Percentiles rank a stretch among this genome's conserved stretches.
These are phyloP conservation scores for Dromas ardeola DNA, from an alignment of 2,113 vertebrate species.

Conservation along the genomic window DNA sequence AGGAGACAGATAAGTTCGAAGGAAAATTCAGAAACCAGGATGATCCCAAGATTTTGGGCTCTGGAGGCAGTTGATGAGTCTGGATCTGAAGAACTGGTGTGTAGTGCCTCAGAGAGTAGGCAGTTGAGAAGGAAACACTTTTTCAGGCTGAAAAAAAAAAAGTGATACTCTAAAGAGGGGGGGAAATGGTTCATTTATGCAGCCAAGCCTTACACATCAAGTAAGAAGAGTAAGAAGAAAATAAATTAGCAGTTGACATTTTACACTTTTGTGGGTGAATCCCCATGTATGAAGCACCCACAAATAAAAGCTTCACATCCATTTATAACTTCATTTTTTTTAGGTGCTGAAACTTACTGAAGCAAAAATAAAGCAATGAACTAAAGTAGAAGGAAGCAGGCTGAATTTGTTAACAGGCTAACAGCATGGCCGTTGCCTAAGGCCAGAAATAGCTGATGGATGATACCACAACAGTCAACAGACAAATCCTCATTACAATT, in stretches of 20 bases:
- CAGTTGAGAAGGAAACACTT: not conserved
- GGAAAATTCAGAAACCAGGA: not conserved
- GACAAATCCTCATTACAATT: constrained; percentile 60
- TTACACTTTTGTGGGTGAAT: not conserved
- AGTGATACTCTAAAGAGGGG: not conserved
- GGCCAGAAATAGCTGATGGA: constrained; percentile 44
- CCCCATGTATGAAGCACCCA: not conserved
- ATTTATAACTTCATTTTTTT: constrained; percentile 38
- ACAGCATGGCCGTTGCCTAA: constrained; percentile 27
- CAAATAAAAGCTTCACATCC: constrained; percentile 23
- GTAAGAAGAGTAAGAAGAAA: not conserved
- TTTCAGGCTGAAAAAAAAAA: not conserved
- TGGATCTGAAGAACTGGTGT: not conserved
- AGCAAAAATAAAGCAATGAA: constrained; percentile 33
- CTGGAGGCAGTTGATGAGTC: not conserved
- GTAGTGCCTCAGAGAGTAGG: not conserved
- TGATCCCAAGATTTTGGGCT: not conserved
- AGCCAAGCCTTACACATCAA: not conserved
- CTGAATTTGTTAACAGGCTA: constrained; percentile 24
- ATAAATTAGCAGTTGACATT: not conserved
- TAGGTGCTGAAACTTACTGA: not conserved
- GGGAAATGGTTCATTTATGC: not conserved
- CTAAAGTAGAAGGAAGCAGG: constrained; percentile 34
- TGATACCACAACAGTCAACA: constrained; percentile 26
- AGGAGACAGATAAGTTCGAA: not conserved